Percentiles rank a stretch among this genome's conserved stretches.
These are phyloP conservation scores for Morone saxatilis DNA, from an alignment of 2,113 vertebrate species.

Conservation along the genomic window DNA sequence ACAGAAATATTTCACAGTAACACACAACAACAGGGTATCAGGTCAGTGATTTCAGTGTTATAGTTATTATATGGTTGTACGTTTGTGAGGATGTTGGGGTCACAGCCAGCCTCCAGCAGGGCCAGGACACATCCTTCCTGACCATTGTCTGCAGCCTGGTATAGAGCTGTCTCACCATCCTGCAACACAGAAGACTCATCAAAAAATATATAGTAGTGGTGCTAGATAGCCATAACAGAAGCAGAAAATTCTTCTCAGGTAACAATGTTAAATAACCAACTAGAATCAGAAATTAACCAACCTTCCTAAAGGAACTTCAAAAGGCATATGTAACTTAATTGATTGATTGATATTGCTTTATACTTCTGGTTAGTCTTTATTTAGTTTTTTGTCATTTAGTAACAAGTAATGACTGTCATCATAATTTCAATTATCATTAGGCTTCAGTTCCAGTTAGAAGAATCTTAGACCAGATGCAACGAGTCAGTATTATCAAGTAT, in stretches of 20 bases:
- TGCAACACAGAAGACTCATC: slow-evolving; percentile 53
- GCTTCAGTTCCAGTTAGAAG: not conserved
- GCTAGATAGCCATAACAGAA: not conserved
- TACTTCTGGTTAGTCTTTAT: not conserved
- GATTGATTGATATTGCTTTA: not conserved
- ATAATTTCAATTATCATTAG: not conserved
- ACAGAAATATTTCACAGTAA: not conserved
- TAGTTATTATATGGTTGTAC: slow-evolving; percentile 70
- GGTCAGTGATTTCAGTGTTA: not conserved
- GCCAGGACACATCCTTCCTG: slow-evolving; percentile 87
- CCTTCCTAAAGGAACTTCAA: not conserved
- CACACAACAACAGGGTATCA: not conserved
- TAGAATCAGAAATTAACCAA: not conserved
- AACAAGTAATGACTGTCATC: not conserved
- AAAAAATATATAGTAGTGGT: not conserved
- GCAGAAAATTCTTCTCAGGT: not conserved
- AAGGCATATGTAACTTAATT: not conserved
- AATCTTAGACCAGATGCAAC: not conserved
- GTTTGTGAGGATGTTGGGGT: slow-evolving; percentile 86
- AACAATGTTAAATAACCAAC: not conserved
- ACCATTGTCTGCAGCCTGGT: slow-evolving; percentile 85
- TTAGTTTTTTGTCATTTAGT: not conserved
- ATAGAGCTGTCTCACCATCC: slow-evolving; percentile 90
- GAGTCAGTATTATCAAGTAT: not conserved
- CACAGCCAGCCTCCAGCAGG: slow-evolving; percentile 87